phyloP scores from a whole-genome alignment of 2,888 invertebrate species.

The Apamea sordens region DNA sequence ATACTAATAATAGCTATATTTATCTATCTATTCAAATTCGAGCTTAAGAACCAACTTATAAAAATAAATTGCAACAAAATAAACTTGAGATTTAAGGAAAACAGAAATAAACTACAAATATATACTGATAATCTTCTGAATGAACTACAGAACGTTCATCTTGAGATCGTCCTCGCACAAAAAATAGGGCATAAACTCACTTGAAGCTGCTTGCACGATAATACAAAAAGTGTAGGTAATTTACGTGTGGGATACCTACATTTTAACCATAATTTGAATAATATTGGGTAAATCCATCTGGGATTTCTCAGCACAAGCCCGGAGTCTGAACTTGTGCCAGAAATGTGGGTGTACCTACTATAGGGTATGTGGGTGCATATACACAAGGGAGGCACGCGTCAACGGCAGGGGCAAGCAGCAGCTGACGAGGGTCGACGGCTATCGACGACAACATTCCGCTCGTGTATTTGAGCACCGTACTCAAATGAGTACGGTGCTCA shows the following conservation, averaged over 20 bases:
- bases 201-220: neutral
- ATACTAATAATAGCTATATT: neutral
- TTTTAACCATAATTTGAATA: neutral
- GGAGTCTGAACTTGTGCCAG: neutral
- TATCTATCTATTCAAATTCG: neutral
- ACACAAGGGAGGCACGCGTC: neutral
- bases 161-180: neutral
- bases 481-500: too few species aligned
- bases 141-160: conserved; percentile 41
- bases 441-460: neutral
- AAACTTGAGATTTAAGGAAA: conserved; percentile 26
- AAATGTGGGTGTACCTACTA: too few species aligned
- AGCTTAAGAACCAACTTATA: neutral
- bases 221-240: neutral
- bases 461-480: too few species aligned
- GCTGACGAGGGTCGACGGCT: neutral
- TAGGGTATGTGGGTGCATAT: too few species aligned
- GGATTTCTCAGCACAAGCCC: neutral
- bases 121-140: conserved; percentile 24
- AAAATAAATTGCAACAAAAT: neutral
- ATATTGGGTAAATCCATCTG: neutral
- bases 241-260: neutral
- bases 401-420: neutral
- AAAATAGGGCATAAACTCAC: conserved; percentile 7
- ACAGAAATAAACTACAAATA: neutral